A percentile compares a stretch with the other conserved stretches of the same genome.
Evolutionary conservation across 2,888 invertebrate genomes (phyloP).

Genomic region (Synergus japonicus): DNA sequence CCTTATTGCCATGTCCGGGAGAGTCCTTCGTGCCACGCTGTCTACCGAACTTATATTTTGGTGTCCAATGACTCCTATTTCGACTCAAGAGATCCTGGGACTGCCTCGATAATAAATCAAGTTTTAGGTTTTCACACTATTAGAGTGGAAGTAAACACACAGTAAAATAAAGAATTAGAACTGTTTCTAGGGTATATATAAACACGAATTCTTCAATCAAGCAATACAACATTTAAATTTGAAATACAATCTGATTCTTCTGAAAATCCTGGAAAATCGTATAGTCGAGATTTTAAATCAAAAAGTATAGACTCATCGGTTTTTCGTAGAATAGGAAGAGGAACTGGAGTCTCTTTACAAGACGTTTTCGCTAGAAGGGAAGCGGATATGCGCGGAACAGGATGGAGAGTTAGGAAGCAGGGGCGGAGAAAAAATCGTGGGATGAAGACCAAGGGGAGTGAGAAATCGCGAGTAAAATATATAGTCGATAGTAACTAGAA

Average conservation of each 20-base stretch:
- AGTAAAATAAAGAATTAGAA: not conserved
- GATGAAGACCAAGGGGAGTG: conserved; percentile 40
- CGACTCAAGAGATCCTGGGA: not conserved
- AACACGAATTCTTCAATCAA: not conserved
- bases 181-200: not conserved
- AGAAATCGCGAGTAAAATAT: conserved; percentile 50
- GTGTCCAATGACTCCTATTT: conserved; percentile 44
- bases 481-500: conserved; percentile 62
- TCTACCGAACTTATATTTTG: conserved; percentile 56
- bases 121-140: conserved; percentile 24
- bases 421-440: conserved; percentile 27
- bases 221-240: not conserved
- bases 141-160: conserved; percentile 28
- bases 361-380: conserved; percentile 33
- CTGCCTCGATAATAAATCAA: conserved; percentile 19
- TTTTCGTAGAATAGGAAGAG: conserved; percentile 34
- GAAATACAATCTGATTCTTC: not conserved
- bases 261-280: conserved; percentile 7
- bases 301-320: not conserved
- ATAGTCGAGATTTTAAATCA: not conserved
- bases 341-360: conserved; percentile 26
- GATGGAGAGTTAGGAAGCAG: not conserved
- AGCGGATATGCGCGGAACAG: conserved; percentile 35
- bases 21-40: conserved; percentile 57
- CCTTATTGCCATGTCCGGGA: conserved; percentile 71